Percentiles rank a stretch among this genome's conserved stretches.
phyloP scores from a whole-genome alignment of 2,888 invertebrate species.

The Cotesia congregata region DNA sequence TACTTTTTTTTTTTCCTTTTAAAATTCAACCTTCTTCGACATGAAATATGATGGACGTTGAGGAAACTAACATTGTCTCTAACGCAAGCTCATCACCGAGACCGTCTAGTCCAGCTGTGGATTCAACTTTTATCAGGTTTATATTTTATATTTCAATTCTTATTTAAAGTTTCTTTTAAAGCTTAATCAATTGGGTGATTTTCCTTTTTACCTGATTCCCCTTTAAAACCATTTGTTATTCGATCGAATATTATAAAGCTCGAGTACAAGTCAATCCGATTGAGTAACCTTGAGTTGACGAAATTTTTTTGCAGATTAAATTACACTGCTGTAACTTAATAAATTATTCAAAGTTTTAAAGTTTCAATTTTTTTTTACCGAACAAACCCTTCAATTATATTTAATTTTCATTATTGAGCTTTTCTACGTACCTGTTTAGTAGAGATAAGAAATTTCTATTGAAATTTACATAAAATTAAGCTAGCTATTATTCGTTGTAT shows the following conservation, averaged over 20 bases:
- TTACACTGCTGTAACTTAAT: not conserved
- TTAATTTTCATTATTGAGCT: not conserved
- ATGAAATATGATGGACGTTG: conserved; percentile 69
- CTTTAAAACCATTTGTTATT: not conserved
- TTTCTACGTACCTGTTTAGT: not conserved
- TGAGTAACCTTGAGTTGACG: not conserved
- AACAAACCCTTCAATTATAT: not conserved
- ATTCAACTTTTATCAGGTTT: conserved; percentile 68
- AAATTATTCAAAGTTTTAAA: not conserved
- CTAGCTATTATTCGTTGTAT: not conserved
- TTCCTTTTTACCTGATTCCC: not conserved
- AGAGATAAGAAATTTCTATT: not conserved
- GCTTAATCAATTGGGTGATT: not conserved
- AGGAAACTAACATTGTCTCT: conserved; percentile 67
- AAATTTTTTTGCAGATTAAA: not conserved
- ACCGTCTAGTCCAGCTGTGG: conserved; percentile 67
- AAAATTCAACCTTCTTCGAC: conserved; percentile 49
- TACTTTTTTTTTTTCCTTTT: not conserved
- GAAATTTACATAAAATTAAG: not conserved
- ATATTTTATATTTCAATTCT: conserved; percentile 14
- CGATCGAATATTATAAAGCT: not conserved
- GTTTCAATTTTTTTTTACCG: not conserved
- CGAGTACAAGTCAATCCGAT: not conserved
- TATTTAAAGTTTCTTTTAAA: not conserved
- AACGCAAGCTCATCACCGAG: conserved; percentile 68